Base-by-base conservation (phyloP, 2,797 vertebrate genomes). In the Syngnathus acus region DNA sequence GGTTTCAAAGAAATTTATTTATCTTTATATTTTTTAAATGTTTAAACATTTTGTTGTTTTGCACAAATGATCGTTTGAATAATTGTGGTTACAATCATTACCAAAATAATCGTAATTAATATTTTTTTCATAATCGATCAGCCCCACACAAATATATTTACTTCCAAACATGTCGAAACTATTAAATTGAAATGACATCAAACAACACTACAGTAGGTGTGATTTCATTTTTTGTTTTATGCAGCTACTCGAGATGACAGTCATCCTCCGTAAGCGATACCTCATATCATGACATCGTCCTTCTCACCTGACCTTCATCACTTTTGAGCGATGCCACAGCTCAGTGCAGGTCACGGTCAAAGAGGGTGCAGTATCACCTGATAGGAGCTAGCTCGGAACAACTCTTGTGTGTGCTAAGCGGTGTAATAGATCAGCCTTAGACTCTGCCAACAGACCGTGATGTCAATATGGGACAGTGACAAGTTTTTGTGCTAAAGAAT, bases 361-460 rank as follows among this genome's bases (percentile, higher is more conserved):
- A 62, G 21, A 43, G 21, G 42, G 13, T 37, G 17, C 6, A 57
- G 26, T 21, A 14, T 61, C 58, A 61, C 39, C 37, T 40, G 37
- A 39, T 14, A n/a, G 7, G 39, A 32, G 65, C 75, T 77, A 68
- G 70, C 76, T 80, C 82, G 72, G 76, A 76, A 68, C 1, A 68
- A 78, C 59, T 39, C 19, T 19, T 65, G n/a, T 71, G 62, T 76
- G 82, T 84, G 71, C 71, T 74, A 75, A 73, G 63, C 17, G 69
- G 68, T 81, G 77, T 68, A 43, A 65, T 82, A 82, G 76, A 76
- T 69, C 69, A 78, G 66, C 64, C 55, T 59, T 76, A 38, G 78
- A 62, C 64, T 67, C 51, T 45, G 50, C 32, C 69, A 71, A 47
- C 71, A 75, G 81, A 77, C 72, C 38, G 72, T 82, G 79, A 40